phyloP scores from a whole-genome alignment of 2,888 invertebrate genomes.

The Drosophila histrio region DNA sequence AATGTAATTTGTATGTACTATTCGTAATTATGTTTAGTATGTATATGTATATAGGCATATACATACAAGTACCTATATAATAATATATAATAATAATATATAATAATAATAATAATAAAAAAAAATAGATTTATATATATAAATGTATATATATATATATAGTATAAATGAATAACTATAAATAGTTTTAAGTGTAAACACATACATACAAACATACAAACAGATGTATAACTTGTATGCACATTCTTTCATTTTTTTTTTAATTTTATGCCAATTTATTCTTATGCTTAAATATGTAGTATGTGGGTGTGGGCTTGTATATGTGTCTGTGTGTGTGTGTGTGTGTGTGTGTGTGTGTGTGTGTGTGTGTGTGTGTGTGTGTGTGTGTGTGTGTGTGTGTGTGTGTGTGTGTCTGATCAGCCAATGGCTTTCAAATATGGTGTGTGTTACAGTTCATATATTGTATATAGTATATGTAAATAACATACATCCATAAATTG shows the following conservation, averaged over 20 bases:
- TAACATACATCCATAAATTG: conserved; percentile 14
- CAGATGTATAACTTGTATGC: conserved; percentile 53
- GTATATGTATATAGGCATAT: conserved; percentile 29
- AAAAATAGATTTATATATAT: conserved; percentile 18
- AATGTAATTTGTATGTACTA: conserved; percentile 50
- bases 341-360: background rate
- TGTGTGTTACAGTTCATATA: conserved; percentile 11
- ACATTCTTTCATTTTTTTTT: conserved; percentile 23
- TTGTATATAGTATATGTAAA: conserved; percentile 1
- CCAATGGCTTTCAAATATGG: conserved; percentile 4
- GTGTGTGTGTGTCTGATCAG: background rate
- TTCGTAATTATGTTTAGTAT: conserved; percentile 69
- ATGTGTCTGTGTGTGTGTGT: conserved; percentile 3
- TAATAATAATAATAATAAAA: conserved; percentile 5
- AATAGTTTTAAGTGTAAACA: conserved; percentile 49
- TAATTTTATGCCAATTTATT: conserved; percentile 42
- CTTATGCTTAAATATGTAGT: conserved; percentile 47
- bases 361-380: conserved; percentile 4
- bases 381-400: conserved; percentile 4
- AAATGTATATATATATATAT: too few species aligned
- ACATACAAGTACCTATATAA: conserved; percentile 23
- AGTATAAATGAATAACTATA: conserved; percentile 48
- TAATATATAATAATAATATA: conserved; percentile 31
- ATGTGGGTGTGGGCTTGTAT: background rate
- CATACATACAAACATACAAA: conserved; percentile 51